phyloP scores from a whole-genome alignment of 92 coral and sea anemone genomes.

The Pocillopora grandis region DNA sequence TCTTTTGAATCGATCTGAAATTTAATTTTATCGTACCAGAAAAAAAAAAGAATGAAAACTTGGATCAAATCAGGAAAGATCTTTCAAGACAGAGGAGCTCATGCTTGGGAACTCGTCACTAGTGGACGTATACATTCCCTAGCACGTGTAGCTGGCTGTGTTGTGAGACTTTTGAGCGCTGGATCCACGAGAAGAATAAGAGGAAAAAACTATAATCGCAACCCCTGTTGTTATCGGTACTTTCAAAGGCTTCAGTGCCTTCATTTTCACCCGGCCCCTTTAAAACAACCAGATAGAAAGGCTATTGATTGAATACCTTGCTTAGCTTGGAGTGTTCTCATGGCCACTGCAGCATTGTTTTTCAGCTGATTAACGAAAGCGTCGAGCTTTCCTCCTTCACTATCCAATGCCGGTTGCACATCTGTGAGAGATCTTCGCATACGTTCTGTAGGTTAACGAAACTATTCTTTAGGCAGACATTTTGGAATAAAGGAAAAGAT shows the following conservation, averaged over 20 bases:
- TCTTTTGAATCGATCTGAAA: background rate
- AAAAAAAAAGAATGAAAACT: background rate
- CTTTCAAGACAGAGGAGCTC: background rate
- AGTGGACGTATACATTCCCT: too few relatives aligned
- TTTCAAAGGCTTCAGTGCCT: too few relatives aligned
- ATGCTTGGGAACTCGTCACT: too few relatives aligned
- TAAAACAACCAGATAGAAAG: too few relatives aligned
- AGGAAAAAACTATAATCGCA: too few relatives aligned
- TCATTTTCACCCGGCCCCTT: too few relatives aligned
- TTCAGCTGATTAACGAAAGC: background rate
- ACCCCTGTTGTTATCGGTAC: too few relatives aligned
- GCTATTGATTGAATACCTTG: background rate
- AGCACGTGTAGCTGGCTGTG: too few relatives aligned
- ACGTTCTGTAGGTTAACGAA: background rate
- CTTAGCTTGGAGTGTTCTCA: background rate
- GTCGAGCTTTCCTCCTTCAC: background rate
- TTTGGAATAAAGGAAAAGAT: too few relatives aligned
- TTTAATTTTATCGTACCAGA: background rate
- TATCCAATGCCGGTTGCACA: background rate
- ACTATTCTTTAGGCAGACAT: too few relatives aligned
- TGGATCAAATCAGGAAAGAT: background rate
- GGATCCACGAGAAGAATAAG: too few relatives aligned
- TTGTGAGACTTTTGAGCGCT: too few relatives aligned
- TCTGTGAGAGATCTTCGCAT: background rate
- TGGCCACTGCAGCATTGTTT: background rate